Conservation (phyloP, 2,113 vertebrate species). For the Petromus typicus region DNA sequence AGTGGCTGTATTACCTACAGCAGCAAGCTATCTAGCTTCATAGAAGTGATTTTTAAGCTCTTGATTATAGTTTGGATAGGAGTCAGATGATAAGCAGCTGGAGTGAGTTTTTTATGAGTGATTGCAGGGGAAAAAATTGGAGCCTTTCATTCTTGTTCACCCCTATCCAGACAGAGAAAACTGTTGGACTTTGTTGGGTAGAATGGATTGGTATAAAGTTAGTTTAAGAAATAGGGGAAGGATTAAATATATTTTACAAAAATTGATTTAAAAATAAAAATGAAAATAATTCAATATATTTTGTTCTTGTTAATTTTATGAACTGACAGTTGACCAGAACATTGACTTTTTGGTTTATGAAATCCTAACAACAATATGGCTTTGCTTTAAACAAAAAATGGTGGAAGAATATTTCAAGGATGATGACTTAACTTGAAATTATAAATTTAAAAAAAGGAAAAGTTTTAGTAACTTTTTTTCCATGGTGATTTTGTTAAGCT, state of each 20-base stretch:
- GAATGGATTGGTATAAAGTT: constrained; percentile 50
- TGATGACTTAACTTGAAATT: constrained; percentile 42
- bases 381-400: neutral
- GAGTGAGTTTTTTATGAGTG: constrained; percentile 14
- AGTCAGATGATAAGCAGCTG: constrained; percentile 50
- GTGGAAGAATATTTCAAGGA: neutral
- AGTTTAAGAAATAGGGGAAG: constrained; percentile 12
- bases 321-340: neutral
- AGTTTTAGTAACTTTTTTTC: neutral
- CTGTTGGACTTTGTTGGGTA: constrained; percentile 33
- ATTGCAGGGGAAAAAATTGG: constrained; percentile 32
- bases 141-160: constrained; percentile 39
- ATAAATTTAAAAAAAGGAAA: neutral
- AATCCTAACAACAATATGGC: constrained; percentile 5
- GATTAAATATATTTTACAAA: constrained; percentile 49
- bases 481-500: constrained; percentile 57
- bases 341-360: constrained; percentile 21
- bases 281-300: neutral
- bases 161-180: neutral
- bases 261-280: constrained; percentile 38
- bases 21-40: constrained; percentile 69
- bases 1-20: constrained; percentile 22
- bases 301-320: constrained; percentile 49
- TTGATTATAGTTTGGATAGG: constrained; percentile 73
- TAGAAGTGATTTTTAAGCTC: constrained; percentile 73